These are phyloP conservation scores for Charina bottae DNA, from an alignment of 2,113 vertebrate species.

Conservation along the genomic window DNA sequence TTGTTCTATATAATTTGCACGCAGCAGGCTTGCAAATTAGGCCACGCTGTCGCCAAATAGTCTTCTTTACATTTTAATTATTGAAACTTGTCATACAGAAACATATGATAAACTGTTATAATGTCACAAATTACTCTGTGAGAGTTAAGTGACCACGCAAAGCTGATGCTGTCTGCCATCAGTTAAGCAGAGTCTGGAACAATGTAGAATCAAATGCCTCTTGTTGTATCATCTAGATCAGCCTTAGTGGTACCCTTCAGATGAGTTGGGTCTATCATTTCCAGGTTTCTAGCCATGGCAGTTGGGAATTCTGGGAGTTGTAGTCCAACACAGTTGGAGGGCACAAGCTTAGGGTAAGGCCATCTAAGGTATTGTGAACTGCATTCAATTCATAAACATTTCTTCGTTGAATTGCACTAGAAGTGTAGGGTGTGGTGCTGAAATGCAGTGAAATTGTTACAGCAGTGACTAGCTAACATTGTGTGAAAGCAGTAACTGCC, in stretches of 20 bases:
- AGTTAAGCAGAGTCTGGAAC: conserved; percentile 41
- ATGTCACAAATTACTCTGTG: conserved; percentile 52
- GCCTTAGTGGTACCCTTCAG: background rate
- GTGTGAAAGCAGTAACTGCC: background rate
- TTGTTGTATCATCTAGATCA: background rate
- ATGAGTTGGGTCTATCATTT: background rate
- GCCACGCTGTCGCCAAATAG: conserved; percentile 67
- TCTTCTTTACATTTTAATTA: conserved; percentile 73
- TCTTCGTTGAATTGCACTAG: background rate
- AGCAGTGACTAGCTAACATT: background rate
- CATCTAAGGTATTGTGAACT: conserved; percentile 12
- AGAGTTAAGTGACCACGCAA: conserved; percentile 65
- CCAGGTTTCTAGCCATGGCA: background rate
- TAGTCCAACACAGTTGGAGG: background rate
- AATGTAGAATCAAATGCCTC: background rate
- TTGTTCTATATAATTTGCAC: conserved; percentile 44
- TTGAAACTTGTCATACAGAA: conserved; percentile 65
- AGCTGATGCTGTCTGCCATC: conserved; percentile 65
- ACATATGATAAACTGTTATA: conserved; percentile 57
- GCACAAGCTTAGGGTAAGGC: background rate
- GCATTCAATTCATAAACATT: background rate
- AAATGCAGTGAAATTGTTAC: accelerated
- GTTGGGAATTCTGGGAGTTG: background rate
- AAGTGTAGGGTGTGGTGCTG: background rate
- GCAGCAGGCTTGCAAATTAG: conserved; percentile 64